Percentiles rank a stretch among this genome's conserved stretches.
Conservation (phyloP, 2,113 vertebrate genomes). For the Ranitomeya imitator region DNA sequence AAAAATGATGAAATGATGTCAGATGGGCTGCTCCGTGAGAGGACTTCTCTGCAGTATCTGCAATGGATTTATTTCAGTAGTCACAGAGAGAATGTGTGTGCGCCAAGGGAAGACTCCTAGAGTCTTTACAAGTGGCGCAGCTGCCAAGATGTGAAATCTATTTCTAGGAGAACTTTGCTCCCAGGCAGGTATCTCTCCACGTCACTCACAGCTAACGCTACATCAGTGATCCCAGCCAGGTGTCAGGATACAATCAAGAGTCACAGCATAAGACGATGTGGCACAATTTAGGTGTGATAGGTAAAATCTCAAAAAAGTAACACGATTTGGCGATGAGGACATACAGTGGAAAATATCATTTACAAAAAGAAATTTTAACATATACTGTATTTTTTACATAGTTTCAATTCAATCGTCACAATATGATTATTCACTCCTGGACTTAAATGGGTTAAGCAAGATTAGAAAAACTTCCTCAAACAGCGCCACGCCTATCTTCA, state of each 20-base stretch:
- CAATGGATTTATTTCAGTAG: conserved; percentile 28
- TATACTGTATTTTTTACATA: not conserved
- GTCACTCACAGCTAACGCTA: not conserved
- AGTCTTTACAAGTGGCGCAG: conserved; percentile 7
- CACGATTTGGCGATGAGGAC: not conserved
- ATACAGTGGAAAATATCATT: not conserved
- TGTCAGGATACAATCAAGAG: not conserved
- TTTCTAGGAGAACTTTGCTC: not conserved
- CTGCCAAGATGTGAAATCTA: conserved; percentile 16
- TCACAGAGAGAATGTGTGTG: not conserved
- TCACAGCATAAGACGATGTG: not conserved
- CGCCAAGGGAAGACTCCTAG: not conserved
- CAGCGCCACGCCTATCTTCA: too few species aligned
- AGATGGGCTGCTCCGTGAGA: not conserved
- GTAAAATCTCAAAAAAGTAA: not conserved
- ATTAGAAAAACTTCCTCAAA: too few species aligned
- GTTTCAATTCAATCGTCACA: not conserved
- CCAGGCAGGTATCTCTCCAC: conserved; percentile 19
- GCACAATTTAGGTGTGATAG: not conserved
- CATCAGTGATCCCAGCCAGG: not conserved
- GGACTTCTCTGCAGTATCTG: not conserved
- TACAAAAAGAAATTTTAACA: not conserved
- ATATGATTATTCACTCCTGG: not conserved
- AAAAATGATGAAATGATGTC: conserved; percentile 6
- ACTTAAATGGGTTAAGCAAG: too few species aligned